Base-by-base conservation (phyloP, 2,888 invertebrate species). In the Prosapia bicincta region DNA sequence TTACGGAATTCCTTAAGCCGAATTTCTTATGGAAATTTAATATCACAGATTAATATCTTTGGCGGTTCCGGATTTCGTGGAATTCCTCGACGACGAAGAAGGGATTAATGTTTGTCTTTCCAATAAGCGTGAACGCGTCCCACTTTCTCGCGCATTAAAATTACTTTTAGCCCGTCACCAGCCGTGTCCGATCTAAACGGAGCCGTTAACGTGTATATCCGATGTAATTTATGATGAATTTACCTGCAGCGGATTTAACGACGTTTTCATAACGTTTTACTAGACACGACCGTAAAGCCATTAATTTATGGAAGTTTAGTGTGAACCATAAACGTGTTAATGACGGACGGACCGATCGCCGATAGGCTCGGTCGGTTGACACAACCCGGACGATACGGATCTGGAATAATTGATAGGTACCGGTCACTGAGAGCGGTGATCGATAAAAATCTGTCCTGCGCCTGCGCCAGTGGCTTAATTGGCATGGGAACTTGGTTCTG, bases 371-470 rank as follows among this genome's bases (percentile, higher is more conserved):
- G 20, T 20, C 3, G 20, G 74, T 67, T 54, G 74, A 74, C 74
- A 74, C 65, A 30, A 54, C 43, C 74, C 69, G 69, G 68, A 26
- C 69, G 74, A 74, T 74, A 74, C 68, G 69, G 69, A 74, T 74
- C 74, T 69, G 38, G 69, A 25, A 69, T 74, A 74, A 74, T 74
- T 74, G 74, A 74, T 74, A 69, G 74, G 54, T 54, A 54, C 38
- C 74, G 20, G 69, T 65, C 65, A 68, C 38, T 23, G 74, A 38
- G 69, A 67, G 32, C 69, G 68, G 69, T 74, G 74, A 74, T 74
- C 74, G 74, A 74, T 74, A 74, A 74, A 74, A 74, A 74, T 74
- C 74, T 74, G 74, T 74, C 74, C 30, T 23, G 23, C 23, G 72
- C 75, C 20, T 32, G 38, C 25, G 26, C 73, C 25, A 32, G 66